Base-by-base conservation (phyloP, 1,140 invertebrate species). In the Ridgeia piscesae region DNA sequence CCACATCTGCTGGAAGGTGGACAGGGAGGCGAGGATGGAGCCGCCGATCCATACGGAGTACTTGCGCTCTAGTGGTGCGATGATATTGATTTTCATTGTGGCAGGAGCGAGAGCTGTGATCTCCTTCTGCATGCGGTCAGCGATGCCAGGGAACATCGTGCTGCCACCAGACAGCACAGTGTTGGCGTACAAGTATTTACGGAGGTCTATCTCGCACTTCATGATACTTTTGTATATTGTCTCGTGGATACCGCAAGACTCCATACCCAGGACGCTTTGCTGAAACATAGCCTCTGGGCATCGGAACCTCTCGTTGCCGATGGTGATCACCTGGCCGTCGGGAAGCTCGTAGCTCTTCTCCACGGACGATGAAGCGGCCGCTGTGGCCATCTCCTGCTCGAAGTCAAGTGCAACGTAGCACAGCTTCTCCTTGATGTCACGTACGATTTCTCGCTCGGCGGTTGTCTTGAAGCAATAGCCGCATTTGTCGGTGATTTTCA, bases 251-350 rank as follows among this genome's bases (percentile, higher is more conserved):
- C 98, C 98, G 96, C 98, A 98, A 91, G 98, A 98, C 97, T 99
- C 98, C 98, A 99, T 99, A 96, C 98, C 96, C 97, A 98, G 96
- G 97, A 98, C 98, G 92, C 98, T 98, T 93, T 98, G 98, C 96
- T 99, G 98, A 98, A 99, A 99, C 93, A 99, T 97, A 94, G 98
- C 98, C 96, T 99, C 98, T 77, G 98, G 98, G 96, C 98, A 99
- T 97, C 99, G 98, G 98, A 99, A 99, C 95, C 99, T 97, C 96
- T 99, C 98, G 96, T 99, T 99, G 94, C 98, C 98, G 95, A 99
- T 99, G 96, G 98, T 99, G 97, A 99, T 99, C 94, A 99, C 98
- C 94, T 96, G 96, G 94, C 96, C 96, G 93, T 96, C 96, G 92
- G 96, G 96, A 92, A 96, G 94, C 93, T 96, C 94, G 94, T 96